A percentile compares a stretch with the other conserved stretches of the same genome.
These are phyloP conservation scores for Cacatua alba DNA, from an alignment of 2,113 vertebrate species.

Conservation along the genomic window DNA sequence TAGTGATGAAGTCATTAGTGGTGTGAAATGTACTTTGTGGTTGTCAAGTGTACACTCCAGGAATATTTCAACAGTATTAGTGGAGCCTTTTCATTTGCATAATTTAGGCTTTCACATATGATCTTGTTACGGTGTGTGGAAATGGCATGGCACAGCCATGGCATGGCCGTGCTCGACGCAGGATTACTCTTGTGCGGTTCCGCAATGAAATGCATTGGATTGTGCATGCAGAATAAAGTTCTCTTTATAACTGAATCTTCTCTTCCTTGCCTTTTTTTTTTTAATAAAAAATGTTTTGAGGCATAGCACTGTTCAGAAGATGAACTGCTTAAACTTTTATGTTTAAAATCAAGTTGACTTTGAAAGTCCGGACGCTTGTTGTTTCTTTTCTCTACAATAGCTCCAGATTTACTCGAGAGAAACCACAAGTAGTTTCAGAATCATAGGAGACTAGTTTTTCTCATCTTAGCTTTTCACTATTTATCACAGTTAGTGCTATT, in stretches of 20 bases:
- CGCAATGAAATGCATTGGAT: neutral
- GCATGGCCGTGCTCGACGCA: neutral
- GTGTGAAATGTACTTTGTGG: constrained; percentile 85
- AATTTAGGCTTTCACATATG: constrained; percentile 79
- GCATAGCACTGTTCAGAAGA: neutral
- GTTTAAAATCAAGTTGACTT: neutral
- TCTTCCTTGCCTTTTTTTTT: neutral
- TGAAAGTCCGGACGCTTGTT: neutral
- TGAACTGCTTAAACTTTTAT: neutral
- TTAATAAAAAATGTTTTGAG: neutral
- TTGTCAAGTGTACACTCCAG: constrained; percentile 85
- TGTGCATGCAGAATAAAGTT: constrained; percentile 12
- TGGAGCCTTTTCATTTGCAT: constrained; percentile 81
- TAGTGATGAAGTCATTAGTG: constrained; percentile 85
- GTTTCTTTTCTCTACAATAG: neutral
- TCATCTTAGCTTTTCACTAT: neutral
- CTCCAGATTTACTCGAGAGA: neutral
- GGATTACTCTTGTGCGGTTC: neutral
- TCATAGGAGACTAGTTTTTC: neutral
- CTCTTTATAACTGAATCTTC: neutral
- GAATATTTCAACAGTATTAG: constrained; percentile 83
- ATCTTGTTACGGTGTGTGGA: constrained; percentile 68
- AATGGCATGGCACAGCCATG: constrained; percentile 3
- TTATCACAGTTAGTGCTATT: constrained; percentile 21
- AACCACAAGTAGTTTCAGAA: neutral